These are phyloP conservation scores for Tolmerus cingulatus DNA, from an alignment of 2,888 invertebrate genomes.

Conservation along the genomic window DNA sequence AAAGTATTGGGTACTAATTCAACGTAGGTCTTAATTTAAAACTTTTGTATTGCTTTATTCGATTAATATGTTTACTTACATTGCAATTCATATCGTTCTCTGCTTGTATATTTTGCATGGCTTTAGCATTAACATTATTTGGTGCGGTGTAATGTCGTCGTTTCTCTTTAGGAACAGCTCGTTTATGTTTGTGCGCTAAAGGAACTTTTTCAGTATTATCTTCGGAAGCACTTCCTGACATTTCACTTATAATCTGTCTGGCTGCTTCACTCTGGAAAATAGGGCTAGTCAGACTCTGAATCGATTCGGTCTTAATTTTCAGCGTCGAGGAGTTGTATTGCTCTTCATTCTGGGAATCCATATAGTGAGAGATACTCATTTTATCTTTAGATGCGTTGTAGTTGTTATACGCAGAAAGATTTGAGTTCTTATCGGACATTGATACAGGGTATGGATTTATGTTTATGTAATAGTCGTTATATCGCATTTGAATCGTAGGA, in stretches of 20 bases:
- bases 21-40: not conserved
- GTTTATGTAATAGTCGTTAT: conserved; percentile 53
- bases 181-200: conserved; percentile 69
- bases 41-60: not conserved
- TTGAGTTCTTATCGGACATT: conserved; percentile 60
- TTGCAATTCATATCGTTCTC: conserved; percentile 64
- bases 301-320: conserved; percentile 59
- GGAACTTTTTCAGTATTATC: conserved; percentile 64
- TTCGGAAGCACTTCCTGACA: conserved; percentile 67
- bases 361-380: not conserved
- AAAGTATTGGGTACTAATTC: not conserved
- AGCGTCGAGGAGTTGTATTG: not conserved
- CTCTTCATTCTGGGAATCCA: not conserved
- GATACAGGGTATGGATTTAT: conserved; percentile 51
- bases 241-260: conserved; percentile 84
- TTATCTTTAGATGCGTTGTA: conserved; percentile 51
- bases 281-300: conserved; percentile 68
- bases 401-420: conserved; percentile 53
- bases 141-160: conserved; percentile 88
- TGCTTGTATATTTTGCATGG: conserved; percentile 68
- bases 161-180: conserved; percentile 82
- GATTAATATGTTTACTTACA: conserved; percentile 53
- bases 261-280: conserved; percentile 89
- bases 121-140: conserved; percentile 73
- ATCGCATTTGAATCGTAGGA: conserved; percentile 49